Conservation (phyloP, 2,888 invertebrate genomes). For the Perizoma affinitatum region DNA sequence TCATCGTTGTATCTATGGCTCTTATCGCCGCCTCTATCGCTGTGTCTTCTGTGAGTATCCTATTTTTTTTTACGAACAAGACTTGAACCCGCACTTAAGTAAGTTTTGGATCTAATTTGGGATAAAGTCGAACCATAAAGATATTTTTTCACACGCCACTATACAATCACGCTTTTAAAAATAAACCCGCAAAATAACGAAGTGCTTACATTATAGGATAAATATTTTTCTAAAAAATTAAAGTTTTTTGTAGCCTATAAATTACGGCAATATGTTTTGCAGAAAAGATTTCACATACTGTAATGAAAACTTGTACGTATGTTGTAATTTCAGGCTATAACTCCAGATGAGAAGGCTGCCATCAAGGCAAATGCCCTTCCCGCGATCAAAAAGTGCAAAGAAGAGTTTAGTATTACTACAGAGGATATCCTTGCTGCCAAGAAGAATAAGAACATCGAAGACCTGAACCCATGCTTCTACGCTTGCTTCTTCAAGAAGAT, state of each 20-base stretch:
- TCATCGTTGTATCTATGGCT: slow-evolving; percentile 19
- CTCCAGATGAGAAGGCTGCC: slow-evolving; percentile 21
- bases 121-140: too few relatives aligned
- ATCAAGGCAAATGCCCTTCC: slow-evolving; percentile 16
- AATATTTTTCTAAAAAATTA: too few relatives aligned
- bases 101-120: too few relatives aligned
- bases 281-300: too few relatives aligned
- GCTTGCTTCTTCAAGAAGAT: slow-evolving; percentile 41
- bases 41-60: slow-evolving; percentile 28
- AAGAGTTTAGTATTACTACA: slow-evolving; percentile 19
- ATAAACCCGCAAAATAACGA: too few relatives aligned
- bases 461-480: slow-evolving; percentile 36
- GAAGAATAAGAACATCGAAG: slow-evolving; percentile 11
- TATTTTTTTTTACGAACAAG: neutral
- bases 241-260: too few relatives aligned
- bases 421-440: slow-evolving; percentile 24
- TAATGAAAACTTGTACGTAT: neutral
- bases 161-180: too few relatives aligned
- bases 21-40: slow-evolving; percentile 22
- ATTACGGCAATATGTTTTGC: too few relatives aligned
- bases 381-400: slow-evolving; percentile 14
- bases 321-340: slow-evolving; percentile 23
- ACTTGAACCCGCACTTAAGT: too few relatives aligned
- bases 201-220: too few relatives aligned
- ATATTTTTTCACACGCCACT: too few relatives aligned